Evolutionary conservation across 1,140 invertebrate genomes (phyloP).

Genomic region (Cotesia chilonis): DNA sequence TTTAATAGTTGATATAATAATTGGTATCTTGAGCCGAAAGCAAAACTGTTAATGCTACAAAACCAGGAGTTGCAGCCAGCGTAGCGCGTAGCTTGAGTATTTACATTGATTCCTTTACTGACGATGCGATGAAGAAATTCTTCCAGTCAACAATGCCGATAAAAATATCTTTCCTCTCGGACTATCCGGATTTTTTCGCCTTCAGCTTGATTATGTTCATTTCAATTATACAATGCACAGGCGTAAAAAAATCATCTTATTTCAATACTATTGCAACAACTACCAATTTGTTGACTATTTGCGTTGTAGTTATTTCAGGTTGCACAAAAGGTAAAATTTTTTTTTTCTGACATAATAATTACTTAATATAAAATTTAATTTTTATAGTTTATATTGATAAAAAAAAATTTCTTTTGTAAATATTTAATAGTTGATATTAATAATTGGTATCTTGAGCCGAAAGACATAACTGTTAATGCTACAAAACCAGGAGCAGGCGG

Average conservation of each 20-base stretch:
- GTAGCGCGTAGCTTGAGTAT: conserved; percentile 91
- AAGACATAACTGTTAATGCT: conserved; percentile 62
- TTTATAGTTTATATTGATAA: background rate
- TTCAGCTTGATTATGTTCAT: conserved; percentile 74
- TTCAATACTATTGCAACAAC: conserved; percentile 91
- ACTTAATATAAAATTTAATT: background rate
- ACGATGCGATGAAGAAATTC: conserved; percentile 75
- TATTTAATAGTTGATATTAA: conserved; percentile 45
- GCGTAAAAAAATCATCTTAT: conserved; percentile 88
- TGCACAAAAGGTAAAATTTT: conserved; percentile 4
- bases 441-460: conserved; percentile 75
- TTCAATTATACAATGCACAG: conserved; percentile 77
- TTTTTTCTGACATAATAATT: background rate
- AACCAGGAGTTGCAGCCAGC: conserved; percentile 87
- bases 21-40: conserved; percentile 71
- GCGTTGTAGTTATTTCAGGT: conserved; percentile 79
- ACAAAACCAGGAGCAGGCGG: conserved; percentile 73
- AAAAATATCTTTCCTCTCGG: conserved; percentile 74
- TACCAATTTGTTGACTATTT: conserved; percentile 84
- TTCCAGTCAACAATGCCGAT: conserved; percentile 71
- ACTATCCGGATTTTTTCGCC: conserved; percentile 86
- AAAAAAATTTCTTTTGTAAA: too few relatives aligned
- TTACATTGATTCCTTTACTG: conserved; percentile 84
- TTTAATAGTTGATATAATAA: conserved; percentile 63
- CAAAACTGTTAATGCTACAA: conserved; percentile 62